These are phyloP conservation scores for Hylaea fasciaria DNA, from an alignment of 2,888 invertebrate species.

Conservation along the genomic window DNA sequence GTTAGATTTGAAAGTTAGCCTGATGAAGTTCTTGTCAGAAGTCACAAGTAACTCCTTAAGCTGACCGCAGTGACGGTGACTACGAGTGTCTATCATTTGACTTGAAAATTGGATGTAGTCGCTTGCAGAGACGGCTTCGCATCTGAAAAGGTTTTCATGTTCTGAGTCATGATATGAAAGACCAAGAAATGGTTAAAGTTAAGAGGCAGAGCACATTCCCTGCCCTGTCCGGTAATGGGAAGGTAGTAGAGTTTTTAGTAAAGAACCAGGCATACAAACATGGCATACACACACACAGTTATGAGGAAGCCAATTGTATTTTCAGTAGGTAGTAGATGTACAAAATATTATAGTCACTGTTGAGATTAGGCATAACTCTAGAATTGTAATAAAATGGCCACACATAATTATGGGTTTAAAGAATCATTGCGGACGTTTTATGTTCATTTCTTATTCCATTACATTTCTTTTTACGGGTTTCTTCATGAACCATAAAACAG, in stretches of 20 bases:
- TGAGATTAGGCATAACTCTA: no score
- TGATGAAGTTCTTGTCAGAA: conserved; percentile 95
- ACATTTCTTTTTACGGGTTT: conserved; percentile 28
- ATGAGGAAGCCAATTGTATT: no score
- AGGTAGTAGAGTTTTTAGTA: no score
- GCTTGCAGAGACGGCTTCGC: conserved; percentile 94
- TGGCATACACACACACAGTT: no score
- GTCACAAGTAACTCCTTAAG: conserved; percentile 90
- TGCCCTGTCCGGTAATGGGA: no score
- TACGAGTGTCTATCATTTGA: conserved; percentile 93
- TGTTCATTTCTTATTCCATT: conserved; percentile 16
- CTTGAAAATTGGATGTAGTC: conserved; percentile 98
- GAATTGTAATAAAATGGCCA: no score
- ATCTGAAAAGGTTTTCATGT: conserved; percentile 86
- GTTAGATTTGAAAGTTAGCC: conserved; percentile 97
- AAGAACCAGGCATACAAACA: no score
- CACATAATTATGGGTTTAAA: conserved; percentile 7
- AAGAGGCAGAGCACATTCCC: no score
- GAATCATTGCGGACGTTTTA: conserved; percentile 13
- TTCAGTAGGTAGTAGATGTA: no score
- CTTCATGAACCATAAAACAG: conserved; percentile 32
- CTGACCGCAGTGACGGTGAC: conserved; percentile 94
- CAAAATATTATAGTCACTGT: no score
- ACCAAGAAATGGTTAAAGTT: no score
- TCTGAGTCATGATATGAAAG: neutral